phyloP scores from a whole-genome alignment of 2,888 invertebrate genomes.

The Andrena bucephala region DNA sequence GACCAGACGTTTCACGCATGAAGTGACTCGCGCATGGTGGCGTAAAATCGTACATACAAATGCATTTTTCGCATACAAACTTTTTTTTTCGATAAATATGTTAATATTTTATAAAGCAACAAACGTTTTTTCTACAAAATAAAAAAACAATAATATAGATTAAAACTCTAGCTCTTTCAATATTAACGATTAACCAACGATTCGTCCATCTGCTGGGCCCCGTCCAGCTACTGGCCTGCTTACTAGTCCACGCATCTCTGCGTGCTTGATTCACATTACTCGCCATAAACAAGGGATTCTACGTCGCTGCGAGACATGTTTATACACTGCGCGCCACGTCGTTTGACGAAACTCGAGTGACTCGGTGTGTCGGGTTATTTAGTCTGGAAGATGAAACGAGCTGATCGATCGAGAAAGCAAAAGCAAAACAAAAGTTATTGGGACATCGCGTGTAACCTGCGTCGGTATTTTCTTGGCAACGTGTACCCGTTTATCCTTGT shows the following conservation, averaged over 20 bases:
- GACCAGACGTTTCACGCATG: no score
- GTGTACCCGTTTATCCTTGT: background rate
- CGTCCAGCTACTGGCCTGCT: no score
- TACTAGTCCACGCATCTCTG: background rate
- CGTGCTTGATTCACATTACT: slow-evolving; percentile 4
- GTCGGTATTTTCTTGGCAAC: slow-evolving; percentile 39
- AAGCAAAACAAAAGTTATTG: slow-evolving; percentile 4
- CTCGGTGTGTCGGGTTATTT: slow-evolving; percentile 4
- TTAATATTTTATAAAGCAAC: no score
- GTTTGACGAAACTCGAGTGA: slow-evolving; percentile 14
- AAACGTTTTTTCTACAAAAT: no score
- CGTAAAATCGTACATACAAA: no score
- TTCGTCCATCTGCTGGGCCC: no score
- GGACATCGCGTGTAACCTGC: background rate
- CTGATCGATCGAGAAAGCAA: slow-evolving; percentile 1
- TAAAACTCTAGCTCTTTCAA: no score
- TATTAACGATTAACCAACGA: no score
- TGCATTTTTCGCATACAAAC: no score
- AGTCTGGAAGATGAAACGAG: slow-evolving; percentile 16
- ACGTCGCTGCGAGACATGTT: slow-evolving; percentile 2
- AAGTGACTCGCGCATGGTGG: no score
- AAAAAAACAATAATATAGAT: no score
- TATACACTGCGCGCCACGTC: background rate
- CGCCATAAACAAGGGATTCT: background rate
- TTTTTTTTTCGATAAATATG: no score